phyloP scores from a whole-genome alignment of 2,888 invertebrate species.

The Cheiracanthium punctorium region DNA sequence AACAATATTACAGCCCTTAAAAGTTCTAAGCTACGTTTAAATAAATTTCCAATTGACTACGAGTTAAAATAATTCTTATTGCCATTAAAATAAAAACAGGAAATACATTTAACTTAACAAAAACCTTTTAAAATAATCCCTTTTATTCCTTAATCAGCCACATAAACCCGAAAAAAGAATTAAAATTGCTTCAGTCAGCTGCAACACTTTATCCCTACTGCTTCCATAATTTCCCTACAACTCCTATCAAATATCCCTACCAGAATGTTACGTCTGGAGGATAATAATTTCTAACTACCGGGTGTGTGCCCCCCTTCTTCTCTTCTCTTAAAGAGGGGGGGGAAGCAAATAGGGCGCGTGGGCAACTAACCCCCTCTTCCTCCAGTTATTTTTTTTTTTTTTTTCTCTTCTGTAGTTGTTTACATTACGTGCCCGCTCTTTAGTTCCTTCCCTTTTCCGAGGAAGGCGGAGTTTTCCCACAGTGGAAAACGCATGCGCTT shows the following conservation, averaged over 20 bases:
- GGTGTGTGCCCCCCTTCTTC: slow-evolving; percentile 41
- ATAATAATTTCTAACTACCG: slow-evolving; percentile 68
- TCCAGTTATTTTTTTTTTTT: slow-evolving; percentile 4
- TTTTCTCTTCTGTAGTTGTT: slow-evolving; percentile 43
- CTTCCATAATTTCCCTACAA: slow-evolving; percentile 1
- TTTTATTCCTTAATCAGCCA: neutral
- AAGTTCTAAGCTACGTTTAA: too few relatives aligned
- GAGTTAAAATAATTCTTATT: too few relatives aligned
- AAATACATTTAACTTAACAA: too few relatives aligned
- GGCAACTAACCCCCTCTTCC: slow-evolving; percentile 39
- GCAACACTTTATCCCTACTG: slow-evolving; percentile 14
- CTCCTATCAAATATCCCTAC: neutral
- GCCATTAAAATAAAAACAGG: too few relatives aligned
- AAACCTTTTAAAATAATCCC: too few relatives aligned
- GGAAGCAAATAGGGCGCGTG: slow-evolving; percentile 63
- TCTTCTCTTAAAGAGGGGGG: slow-evolving; percentile 17
- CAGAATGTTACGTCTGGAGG: slow-evolving; percentile 27
- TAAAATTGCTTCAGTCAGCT: neutral
- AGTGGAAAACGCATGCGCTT: slow-evolving; percentile 54
- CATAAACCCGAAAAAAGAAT: neutral
- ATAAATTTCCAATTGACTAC: too few relatives aligned
- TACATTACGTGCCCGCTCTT: slow-evolving; percentile 58
- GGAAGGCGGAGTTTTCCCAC: slow-evolving; percentile 70
- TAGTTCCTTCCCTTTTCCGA: slow-evolving; percentile 50
- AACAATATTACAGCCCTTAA: too few relatives aligned